Conservation (phyloP, 2,113 vertebrate genomes). For the Phaethornis superciliosus region DNA sequence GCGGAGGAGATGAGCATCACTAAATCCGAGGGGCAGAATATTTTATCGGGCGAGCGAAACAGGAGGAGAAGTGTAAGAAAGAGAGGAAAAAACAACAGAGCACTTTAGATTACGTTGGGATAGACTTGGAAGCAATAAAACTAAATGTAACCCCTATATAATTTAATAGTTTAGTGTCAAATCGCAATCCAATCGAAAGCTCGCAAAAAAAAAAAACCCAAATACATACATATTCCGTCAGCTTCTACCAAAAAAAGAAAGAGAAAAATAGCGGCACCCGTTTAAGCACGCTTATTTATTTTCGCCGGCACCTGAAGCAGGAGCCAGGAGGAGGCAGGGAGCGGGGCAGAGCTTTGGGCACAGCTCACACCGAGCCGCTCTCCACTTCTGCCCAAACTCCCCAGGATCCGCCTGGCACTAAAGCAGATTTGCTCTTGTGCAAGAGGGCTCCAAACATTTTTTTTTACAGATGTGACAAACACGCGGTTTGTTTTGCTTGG, state of each 20-base stretch:
- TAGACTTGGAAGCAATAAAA: constrained; percentile 71
- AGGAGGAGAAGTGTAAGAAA: not conserved
- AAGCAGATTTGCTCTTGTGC: not conserved
- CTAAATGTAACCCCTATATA: constrained; percentile 69
- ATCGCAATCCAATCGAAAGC: constrained; percentile 52
- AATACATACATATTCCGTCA: constrained; percentile 4
- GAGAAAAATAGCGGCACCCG: not conserved
- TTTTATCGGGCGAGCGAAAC: constrained; percentile 20
- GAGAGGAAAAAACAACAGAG: not conserved
- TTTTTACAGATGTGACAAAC: not conserved
- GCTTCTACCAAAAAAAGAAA: not conserved
- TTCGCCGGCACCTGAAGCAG: not conserved
- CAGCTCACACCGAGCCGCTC: not conserved
- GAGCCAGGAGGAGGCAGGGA: not conserved
- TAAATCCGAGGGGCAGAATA: not conserved
- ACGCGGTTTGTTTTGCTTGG: not conserved
- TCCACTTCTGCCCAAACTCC: not conserved
- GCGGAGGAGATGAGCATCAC: not conserved
- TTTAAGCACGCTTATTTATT: not conserved
- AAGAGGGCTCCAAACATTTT: not conserved
- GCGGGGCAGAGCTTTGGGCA: not conserved
- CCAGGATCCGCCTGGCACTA: not conserved
- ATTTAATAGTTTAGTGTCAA: constrained; percentile 71
- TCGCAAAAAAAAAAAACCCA: not conserved
- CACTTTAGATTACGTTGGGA: constrained; percentile 49